phyloP scores from a whole-genome alignment of 2,113 vertebrate species.

The Lonchura striata region DNA sequence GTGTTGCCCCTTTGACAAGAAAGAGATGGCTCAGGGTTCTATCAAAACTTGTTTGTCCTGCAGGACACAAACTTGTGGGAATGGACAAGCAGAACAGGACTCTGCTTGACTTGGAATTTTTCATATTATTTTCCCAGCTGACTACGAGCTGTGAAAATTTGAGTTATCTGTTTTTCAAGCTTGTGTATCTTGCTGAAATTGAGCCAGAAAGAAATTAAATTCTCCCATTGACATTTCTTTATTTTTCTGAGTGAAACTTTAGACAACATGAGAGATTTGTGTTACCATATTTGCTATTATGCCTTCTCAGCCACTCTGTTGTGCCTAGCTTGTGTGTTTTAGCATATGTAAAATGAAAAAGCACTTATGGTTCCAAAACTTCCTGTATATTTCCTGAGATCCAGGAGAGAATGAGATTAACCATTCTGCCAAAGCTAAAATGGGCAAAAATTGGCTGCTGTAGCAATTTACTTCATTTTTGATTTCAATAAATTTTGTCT shows the following conservation, averaged over 20 bases:
- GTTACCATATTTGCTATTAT: neutral
- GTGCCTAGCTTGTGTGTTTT: constrained; percentile 27
- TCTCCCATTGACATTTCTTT: neutral
- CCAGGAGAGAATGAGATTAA: constrained; percentile 6
- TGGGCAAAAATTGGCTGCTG: constrained; percentile 54
- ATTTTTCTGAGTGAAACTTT: neutral
- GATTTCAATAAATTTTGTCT: constrained; percentile 53
- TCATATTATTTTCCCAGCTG: neutral
- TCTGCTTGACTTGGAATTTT: neutral
- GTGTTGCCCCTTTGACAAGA: neutral
- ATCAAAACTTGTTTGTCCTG: neutral
- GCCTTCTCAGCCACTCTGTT: constrained; percentile 9
- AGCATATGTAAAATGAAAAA: neutral
- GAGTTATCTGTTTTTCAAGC: neutral
- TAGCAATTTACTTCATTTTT: constrained; percentile 40
- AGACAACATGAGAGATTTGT: neutral
- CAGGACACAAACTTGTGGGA: neutral
- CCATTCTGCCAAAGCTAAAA: constrained; percentile 47
- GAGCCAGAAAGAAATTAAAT: neutral
- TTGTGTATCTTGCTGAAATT: neutral
- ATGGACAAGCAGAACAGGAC: neutral
- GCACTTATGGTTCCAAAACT: neutral
- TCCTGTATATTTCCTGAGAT: neutral
- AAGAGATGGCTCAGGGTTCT: neutral
- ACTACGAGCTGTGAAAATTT: neutral